phyloP scores from a whole-genome alignment of 2,888 invertebrate species.

The Eupithecia centaureata region DNA sequence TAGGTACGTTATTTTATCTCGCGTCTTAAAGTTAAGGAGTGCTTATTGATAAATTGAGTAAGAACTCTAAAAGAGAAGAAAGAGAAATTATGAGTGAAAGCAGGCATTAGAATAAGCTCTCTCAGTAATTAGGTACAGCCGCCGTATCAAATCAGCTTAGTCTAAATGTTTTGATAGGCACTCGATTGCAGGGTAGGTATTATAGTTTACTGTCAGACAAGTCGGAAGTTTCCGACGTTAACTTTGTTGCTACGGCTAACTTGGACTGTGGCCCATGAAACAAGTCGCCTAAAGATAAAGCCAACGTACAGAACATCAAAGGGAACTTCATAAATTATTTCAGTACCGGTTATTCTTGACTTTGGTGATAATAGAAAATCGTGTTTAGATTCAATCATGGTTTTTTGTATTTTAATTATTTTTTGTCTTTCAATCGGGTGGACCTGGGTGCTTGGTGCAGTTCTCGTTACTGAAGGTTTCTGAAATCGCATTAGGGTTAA shows the following conservation, averaged over 20 bases:
- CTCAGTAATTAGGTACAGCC: background rate
- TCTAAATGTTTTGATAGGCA: constrained; percentile 55
- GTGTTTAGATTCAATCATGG: constrained; percentile 19
- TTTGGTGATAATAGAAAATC: background rate
- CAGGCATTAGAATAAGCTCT: background rate
- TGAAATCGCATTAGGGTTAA: no score
- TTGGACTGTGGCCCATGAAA: constrained; percentile 51
- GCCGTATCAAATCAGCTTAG: constrained; percentile 48
- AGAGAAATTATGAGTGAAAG: background rate
- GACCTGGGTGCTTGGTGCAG: no score
- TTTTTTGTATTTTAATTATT: background rate
- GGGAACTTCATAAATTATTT: constrained; percentile 48
- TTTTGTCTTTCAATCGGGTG: no score
- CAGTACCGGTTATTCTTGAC: constrained; percentile 32
- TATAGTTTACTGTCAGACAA: constrained; percentile 53
- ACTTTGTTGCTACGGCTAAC: constrained; percentile 63
- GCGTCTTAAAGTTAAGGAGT: no score
- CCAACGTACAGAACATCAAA: constrained; percentile 61
- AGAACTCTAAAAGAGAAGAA: background rate
- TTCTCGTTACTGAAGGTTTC: no score
- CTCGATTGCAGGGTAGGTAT: background rate
- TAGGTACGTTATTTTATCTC: no score
- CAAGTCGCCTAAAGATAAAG: constrained; percentile 57
- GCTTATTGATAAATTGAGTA: no score
- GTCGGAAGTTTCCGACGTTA: constrained; percentile 72